These are phyloP conservation scores for Tipula helvola DNA, from an alignment of 2,888 invertebrate genomes.

Conservation along the genomic window DNA sequence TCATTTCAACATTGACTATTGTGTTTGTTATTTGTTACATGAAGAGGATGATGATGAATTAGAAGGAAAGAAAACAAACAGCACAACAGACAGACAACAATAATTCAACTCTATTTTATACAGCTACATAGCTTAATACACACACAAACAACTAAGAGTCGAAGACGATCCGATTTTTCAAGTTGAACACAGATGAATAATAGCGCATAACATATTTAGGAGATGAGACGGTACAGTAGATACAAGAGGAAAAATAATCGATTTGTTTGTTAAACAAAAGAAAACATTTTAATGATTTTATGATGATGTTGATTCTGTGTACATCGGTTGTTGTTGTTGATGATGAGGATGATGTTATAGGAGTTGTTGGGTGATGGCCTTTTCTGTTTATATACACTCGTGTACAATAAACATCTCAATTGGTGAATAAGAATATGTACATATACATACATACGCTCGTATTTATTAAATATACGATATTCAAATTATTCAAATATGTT, in stretches of 20 bases:
- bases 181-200: neutral
- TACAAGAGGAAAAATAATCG: neutral
- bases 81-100: neutral
- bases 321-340: neutral
- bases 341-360: neutral
- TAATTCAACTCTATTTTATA: neutral
- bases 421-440: neutral
- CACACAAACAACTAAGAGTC: neutral
- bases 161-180: neutral
- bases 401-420: neutral
- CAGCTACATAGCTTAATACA: neutral
- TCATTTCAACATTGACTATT: neutral
- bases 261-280: conserved; percentile 4
- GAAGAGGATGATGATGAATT: neutral
- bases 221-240: neutral
- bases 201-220: neutral
- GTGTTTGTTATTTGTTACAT: neutral
- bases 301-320: neutral
- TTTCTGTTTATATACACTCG: neutral
- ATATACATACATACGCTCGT: neutral
- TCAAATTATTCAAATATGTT: neutral
- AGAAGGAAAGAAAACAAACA: neutral
- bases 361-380: neutral
- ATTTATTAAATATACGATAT: neutral
- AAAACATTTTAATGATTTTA: neutral